Evolutionary conservation across 2,113 vertebrate species (phyloP).

Genomic region (Pogonocichla stellata): DNA sequence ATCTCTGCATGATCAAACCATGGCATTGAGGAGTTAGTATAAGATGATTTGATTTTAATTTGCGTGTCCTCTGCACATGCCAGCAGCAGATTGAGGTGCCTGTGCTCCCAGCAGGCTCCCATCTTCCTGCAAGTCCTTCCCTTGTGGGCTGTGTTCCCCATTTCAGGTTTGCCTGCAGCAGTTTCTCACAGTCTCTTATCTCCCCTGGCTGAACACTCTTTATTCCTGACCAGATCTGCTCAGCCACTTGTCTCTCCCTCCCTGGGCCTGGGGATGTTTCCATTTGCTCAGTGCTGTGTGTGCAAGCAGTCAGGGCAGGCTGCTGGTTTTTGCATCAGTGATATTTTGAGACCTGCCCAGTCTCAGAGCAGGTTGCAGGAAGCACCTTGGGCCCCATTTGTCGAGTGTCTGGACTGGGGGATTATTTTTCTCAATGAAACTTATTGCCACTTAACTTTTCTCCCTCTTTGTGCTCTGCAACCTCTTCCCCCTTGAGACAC

Average conservation of each 20-base stretch:
- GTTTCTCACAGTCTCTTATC: neutral
- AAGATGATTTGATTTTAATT: neutral
- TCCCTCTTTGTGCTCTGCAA: neutral
- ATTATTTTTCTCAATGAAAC: neutral
- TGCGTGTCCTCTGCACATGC: neutral
- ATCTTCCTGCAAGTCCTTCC: neutral
- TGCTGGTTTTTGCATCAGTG: conserved; percentile 47
- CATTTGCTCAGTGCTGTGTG: neutral
- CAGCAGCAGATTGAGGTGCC: neutral
- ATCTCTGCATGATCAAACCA: neutral
- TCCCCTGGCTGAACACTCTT: neutral
- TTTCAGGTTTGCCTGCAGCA: neutral
- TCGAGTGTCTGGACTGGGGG: neutral
- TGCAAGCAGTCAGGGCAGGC: neutral
- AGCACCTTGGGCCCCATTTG: conserved; percentile 14
- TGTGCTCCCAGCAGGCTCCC: neutral
- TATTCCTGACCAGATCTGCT: neutral
- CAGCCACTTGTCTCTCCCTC: neutral
- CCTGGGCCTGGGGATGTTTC: neutral
- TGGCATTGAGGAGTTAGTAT: neutral
- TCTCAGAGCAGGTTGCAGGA: conserved; percentile 23
- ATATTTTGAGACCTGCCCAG: neutral
- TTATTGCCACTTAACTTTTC: neutral
- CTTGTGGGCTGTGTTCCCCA: neutral
- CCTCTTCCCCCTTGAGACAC: neutral